Evolutionary conservation across 2,888 invertebrate species (phyloP), one percentile per base, ranked within the genome.

Genomic region (Thymelicus acteon): DNA sequence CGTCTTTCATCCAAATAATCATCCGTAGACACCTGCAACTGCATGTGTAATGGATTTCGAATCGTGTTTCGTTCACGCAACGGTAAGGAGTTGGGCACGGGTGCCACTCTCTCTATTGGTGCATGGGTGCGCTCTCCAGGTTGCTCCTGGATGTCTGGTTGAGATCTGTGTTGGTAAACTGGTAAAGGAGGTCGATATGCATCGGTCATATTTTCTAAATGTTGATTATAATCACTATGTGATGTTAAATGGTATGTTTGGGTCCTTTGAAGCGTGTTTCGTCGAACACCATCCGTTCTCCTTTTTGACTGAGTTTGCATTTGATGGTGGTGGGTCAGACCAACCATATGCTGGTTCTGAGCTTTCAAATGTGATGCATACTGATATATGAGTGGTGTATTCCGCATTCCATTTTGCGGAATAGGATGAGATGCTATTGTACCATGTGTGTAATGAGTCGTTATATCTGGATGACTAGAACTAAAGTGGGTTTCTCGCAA

Each of bases 191-290:
- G 84, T 75, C 91, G 79, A 72, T 91, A 89, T 64, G 82, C 84
- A 73, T 89, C 90, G 39, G 81, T 76, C 78, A 92, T 85, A 70
- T 90, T 91, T 65, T 93, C 92, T 76, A 93, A 83, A 76, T 93
- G 93, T 72, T 92, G 92, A 73, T 88, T 93, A 73, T 94, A 94
- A 68, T 94, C 93, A 85, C 93, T 93, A 72, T 93, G 92, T 0
- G 94, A 93, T 10, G 94, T 94, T 10, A 94, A 83, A 69, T 94
- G 94, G 74, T 94, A 94, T 1, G 94, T 94, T 78, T 94, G 94
- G 10, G 94, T 94, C 74, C 94, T 83, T 76, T 94, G 94, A 67
- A 94, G 77, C 5, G 93, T 92, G 68, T 91, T 93, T 4, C 94
- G 76, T 5, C 94, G 84, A 0, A 85, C 86, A 70, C 89, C 86